Base-by-base conservation (phyloP, 2,797 vertebrate species). In the Naso thynnoides region DNA sequence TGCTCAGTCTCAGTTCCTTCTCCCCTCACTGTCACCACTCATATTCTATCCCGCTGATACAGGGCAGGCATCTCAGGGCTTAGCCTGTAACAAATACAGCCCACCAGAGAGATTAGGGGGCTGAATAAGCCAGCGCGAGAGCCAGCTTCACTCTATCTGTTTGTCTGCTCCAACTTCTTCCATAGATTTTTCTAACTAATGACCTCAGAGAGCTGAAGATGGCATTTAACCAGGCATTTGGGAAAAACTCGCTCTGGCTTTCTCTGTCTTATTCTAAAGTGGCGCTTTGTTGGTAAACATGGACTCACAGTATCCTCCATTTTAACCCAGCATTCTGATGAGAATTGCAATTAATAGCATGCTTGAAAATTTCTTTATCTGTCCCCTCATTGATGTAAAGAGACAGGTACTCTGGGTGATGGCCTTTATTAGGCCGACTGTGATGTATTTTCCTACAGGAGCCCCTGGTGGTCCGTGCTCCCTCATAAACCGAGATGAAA, bases 71-170 rank as follows among this genome's bases (percentile, higher is more conserved):
- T 88, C 80, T 84, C 60, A 82, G 72, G 80, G 78, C 76, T 92
- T 88, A 91, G 85, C 79, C 81, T 67, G 86, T 79, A 85, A 92
- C 86, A 88, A 88, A 91, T 67, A 75, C 76, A 78, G 74, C 83
- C 86, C 91, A 89, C 83, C 73, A 89, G 87, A 90, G 91, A 92
- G 87, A 89, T 91, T 91, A 91, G 70, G 56, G 62, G 63, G 57
- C 82, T 80, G 84, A 88, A 87, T 86, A 87, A 89, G 75, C 80
- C 84, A 14, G 29, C 4, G 33, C 73, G 47, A 31, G 59, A 82
- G 76, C 84, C 78, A 78, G 81, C 82, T 80, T 73, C 70, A 31
- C 83, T 87, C 52, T 76, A 83, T 90, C 83, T 74, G 64, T 85
- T 83, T 76, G 84, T 87, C 78, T 83, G 79, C 87, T 78, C 87